A percentile compares a stretch with the other conserved stretches of the same genome.
phyloP scores from a whole-genome alignment of 2,113 vertebrate genomes.

The Strix aluco region DNA sequence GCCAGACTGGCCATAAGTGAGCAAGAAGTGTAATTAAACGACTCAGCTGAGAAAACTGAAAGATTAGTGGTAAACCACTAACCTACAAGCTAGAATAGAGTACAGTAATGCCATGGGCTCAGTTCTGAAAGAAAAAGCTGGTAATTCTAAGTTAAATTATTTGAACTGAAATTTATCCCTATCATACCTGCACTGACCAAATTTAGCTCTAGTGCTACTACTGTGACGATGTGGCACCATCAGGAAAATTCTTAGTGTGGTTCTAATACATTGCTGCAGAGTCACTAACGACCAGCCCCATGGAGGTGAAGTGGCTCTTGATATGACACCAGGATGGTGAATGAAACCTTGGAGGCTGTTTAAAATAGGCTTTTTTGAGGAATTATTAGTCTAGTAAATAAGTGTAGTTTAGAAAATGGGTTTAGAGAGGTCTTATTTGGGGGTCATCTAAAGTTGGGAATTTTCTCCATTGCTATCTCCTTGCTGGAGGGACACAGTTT shows the following conservation, averaged over 20 bases:
- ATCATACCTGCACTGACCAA: not conserved
- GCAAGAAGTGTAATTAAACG: not conserved
- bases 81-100: not conserved
- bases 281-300: not conserved
- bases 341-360: not conserved
- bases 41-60: not conserved
- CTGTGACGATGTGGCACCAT: too few species aligned
- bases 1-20: not conserved
- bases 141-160: not conserved
- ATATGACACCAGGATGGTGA: not conserved
- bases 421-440: not conserved
- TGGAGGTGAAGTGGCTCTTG: not conserved
- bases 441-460: not conserved
- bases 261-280: not conserved
- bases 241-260: not conserved
- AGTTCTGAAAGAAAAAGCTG: not conserved
- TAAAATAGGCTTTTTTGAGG: not conserved
- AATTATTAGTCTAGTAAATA: not conserved
- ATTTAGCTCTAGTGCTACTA: not conserved
- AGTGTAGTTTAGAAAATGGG: not conserved
- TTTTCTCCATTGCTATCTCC: not conserved
- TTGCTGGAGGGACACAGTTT: not conserved
- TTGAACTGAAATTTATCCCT: not conserved
- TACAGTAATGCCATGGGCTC: not conserved
- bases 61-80: conserved; percentile 27